Percentiles rank a stretch among this genome's conserved stretches.
Evolutionary conservation across 2,113 vertebrate species (phyloP).

Genomic region (human (Homo sapiens)): GRCh38 chr17:42241501-42242000

Average conservation of each 20-base stretch:
- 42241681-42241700: too few relatives aligned
- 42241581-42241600: too few relatives aligned
- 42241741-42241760: background rate
- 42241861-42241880: constrained; percentile 58
- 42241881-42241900: background rate
- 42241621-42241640: too few relatives aligned
- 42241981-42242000: constrained; percentile 58
- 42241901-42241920: constrained; percentile 42
- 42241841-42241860: constrained; percentile 51
- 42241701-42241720: too few relatives aligned
- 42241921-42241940: constrained; percentile 35
- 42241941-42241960: constrained; percentile 56
- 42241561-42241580: too few relatives aligned
- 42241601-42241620: too few relatives aligned
- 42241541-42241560: too few relatives aligned
- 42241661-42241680: too few relatives aligned
- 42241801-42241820: constrained; percentile 31
- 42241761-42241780: constrained; percentile 30
- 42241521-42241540: too few relatives aligned
- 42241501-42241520: too few relatives aligned
- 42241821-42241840: constrained; percentile 21
- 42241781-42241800: background rate
- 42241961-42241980: constrained; percentile 46
- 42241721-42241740: too few relatives aligned
- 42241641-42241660: too few relatives aligned